Evolutionary conservation across 2,888 invertebrate genomes (phyloP).

Genomic region (Ditylenchus weischeri): DNA sequence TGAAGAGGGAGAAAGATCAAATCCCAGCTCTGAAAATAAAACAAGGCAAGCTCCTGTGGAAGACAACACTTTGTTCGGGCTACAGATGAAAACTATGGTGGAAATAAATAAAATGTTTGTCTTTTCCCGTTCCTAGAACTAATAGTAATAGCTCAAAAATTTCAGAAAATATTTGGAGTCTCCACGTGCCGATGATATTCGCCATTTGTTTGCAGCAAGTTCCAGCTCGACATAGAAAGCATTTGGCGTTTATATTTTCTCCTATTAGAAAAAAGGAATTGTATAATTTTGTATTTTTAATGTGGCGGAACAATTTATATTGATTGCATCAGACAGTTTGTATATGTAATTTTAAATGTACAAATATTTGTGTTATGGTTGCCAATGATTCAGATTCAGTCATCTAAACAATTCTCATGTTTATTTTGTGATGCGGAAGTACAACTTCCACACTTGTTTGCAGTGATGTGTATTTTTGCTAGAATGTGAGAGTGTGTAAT

Average conservation of each 20-base stretch:
- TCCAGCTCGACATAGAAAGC: not conserved
- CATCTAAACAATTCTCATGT: slow-evolving; percentile 6
- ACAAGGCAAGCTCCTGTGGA: slow-evolving; percentile 12
- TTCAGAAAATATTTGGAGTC: slow-evolving; percentile 35
- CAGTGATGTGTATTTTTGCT: too few relatives aligned
- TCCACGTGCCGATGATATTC: slow-evolving; percentile 25
- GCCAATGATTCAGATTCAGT: slow-evolving; percentile 16
- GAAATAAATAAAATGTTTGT: slow-evolving; percentile 29
- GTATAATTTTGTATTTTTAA: too few relatives aligned
- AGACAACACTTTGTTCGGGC: slow-evolving; percentile 23
- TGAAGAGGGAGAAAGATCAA: slow-evolving; percentile 14
- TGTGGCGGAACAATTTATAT: too few relatives aligned
- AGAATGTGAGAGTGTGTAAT: too few relatives aligned
- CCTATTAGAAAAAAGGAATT: too few relatives aligned
- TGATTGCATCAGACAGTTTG: too few relatives aligned
- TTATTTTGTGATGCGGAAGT: not conserved
- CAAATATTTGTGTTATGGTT: not conserved
- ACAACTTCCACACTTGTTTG: too few relatives aligned
- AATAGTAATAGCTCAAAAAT: not conserved
- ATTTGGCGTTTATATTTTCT: not conserved
- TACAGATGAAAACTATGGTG: slow-evolving; percentile 24
- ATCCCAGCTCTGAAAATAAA: not conserved
- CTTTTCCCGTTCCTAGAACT: not conserved
- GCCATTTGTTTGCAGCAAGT: slow-evolving; percentile 9
- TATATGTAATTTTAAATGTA: too few relatives aligned